phyloP scores from a whole-genome alignment of 2,797 vertebrate genomes.

The Ateles fusciceps region DNA sequence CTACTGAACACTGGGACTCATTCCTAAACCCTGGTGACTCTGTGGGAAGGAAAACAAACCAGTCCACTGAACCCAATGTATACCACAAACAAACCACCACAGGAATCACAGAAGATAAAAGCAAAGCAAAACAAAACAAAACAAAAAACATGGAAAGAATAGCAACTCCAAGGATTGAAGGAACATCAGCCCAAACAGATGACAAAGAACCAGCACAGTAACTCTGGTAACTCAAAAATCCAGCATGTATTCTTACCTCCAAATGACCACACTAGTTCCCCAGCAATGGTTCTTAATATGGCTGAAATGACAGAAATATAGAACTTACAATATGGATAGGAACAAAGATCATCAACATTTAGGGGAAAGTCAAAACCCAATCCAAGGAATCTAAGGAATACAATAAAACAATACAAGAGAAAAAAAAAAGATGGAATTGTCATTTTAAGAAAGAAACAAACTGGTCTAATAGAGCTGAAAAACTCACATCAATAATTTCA shows the following conservation, averaged over 20 bases:
- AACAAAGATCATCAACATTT: background rate
- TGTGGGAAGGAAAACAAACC: background rate
- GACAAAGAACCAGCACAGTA: background rate
- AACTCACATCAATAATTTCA: no score
- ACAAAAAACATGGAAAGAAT: background rate
- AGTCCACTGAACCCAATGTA: background rate
- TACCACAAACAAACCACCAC: background rate
- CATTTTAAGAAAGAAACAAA: no score
- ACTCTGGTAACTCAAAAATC: background rate
- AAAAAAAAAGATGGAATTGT: no score
- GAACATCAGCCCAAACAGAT: background rate
- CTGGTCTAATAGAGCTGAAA: no score
- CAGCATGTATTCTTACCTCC: background rate
- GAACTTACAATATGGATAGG: background rate
- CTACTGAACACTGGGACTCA: background rate
- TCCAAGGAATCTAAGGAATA: no score
- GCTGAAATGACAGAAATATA: background rate
- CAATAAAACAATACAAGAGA: no score
- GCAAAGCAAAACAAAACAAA: background rate
- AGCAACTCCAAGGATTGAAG: background rate
- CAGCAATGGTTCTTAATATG: background rate
- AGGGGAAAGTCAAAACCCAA: background rate
- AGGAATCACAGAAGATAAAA: background rate
- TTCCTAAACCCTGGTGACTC: background rate
- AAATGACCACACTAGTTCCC: background rate